Conservation (phyloP, 2,113 vertebrate genomes). For the Eulemur rufifrons region DNA sequence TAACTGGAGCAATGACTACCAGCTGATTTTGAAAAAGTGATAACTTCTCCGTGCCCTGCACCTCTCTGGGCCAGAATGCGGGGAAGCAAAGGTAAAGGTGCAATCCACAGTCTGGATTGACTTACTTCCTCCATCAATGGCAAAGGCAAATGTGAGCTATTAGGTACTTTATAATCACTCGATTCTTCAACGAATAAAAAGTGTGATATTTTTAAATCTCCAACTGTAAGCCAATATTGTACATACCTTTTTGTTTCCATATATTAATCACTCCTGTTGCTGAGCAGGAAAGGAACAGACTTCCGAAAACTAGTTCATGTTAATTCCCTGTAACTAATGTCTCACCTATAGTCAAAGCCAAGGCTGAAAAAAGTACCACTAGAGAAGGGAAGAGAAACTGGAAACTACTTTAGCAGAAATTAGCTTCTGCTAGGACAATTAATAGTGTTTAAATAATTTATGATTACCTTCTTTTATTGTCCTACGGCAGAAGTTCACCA, state of each 20-base stretch:
- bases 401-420: not conserved
- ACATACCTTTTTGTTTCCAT: not conserved
- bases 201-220: not conserved
- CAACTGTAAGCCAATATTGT: not conserved
- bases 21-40: no score
- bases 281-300: not conserved
- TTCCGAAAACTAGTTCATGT: not conserved
- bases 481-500: not conserved
- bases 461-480: not conserved
- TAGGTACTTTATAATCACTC: not conserved
- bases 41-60: not conserved
- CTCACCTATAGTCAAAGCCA: not conserved
- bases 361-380: not conserved
- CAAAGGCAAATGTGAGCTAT: not conserved
- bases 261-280: not conserved
- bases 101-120: not conserved
- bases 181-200: not conserved
- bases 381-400: not conserved
- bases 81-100: not conserved
- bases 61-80: not conserved
- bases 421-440: not conserved
- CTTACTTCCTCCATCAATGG: not conserved
- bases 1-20: not conserved
- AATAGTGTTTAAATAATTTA: not conserved
- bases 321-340: not conserved